phyloP scores from a whole-genome alignment of 2,113 vertebrate genomes.

The Otus sunia region DNA sequence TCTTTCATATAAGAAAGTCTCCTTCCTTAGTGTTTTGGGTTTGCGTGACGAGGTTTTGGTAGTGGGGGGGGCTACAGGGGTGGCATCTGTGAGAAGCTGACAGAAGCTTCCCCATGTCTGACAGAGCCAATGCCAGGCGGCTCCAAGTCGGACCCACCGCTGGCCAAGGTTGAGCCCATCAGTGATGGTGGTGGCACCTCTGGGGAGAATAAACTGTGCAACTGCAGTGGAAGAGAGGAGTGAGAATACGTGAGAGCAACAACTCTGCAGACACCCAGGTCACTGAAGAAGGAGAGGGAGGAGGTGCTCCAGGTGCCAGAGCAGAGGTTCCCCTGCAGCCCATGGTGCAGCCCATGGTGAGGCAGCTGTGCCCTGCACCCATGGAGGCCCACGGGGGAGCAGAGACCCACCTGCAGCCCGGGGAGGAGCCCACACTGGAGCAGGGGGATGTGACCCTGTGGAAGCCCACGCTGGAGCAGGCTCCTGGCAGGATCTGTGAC shows the following conservation, averaged over 20 bases:
- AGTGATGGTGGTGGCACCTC: background rate
- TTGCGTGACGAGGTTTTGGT: background rate
- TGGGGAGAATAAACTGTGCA: background rate
- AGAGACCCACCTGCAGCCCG: background rate
- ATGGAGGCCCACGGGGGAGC: background rate
- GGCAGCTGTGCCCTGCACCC: background rate
- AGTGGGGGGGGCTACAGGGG: background rate
- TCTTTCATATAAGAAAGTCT: background rate
- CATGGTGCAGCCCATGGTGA: background rate
- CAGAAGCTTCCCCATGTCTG: background rate
- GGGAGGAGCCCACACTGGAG: background rate
- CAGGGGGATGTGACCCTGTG: background rate
- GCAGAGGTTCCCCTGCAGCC: no score
- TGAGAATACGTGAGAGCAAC: no score
- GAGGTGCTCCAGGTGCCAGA: background rate
- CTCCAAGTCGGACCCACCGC: no score
- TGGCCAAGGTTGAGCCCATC: no score
- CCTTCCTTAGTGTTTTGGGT: background rate
- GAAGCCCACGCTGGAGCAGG: background rate
- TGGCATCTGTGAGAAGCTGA: background rate
- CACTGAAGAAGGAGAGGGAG: background rate
- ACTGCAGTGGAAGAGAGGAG: no score
- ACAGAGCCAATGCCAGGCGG: no score
- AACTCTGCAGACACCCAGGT: no score
- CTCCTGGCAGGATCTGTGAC: background rate